Conservation (phyloP, 2,888 invertebrate genomes). For the Papilio gigon region DNA sequence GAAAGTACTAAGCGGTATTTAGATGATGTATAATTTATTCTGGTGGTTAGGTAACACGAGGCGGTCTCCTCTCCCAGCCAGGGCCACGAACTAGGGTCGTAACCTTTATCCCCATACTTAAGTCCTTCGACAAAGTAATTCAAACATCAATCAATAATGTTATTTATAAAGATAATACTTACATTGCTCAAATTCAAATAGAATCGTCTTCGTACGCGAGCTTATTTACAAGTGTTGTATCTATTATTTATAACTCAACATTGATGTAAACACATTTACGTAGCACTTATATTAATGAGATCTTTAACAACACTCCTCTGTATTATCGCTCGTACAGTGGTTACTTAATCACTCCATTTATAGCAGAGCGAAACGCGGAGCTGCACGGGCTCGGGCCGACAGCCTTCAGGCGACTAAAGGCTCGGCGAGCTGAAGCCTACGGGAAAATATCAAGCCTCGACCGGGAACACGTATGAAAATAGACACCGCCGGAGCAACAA, state of each 20-base stretch:
- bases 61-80: conserved; percentile 53
- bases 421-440: conserved; percentile 65
- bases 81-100: conserved; percentile 58
- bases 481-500: conserved; percentile 51
- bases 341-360: conserved; percentile 75
- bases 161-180: conserved; percentile 52
- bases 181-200: conserved; percentile 54
- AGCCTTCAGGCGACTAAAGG: conserved; percentile 70
- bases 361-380: conserved; percentile 50
- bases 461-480: conserved; percentile 71
- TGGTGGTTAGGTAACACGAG: conserved; percentile 66
- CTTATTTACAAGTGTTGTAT: conserved; percentile 43
- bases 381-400: conserved; percentile 52
- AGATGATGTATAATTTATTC: conserved; percentile 42
- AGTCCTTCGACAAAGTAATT: conserved; percentile 62
- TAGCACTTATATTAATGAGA: conserved; percentile 47
- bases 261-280: conserved; percentile 45
- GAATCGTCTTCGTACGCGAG: conserved; percentile 42
- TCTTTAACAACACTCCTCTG: conserved; percentile 50
- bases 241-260: conserved; percentile 44
- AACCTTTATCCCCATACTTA: conserved; percentile 65
- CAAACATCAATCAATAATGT: conserved; percentile 61
- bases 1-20: conserved; percentile 1
- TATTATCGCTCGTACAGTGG: conserved; percentile 51
- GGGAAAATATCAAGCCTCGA: conserved; percentile 77